phyloP scores from a whole-genome alignment of 2,113 vertebrate genomes.

The Sitta europaea region DNA sequence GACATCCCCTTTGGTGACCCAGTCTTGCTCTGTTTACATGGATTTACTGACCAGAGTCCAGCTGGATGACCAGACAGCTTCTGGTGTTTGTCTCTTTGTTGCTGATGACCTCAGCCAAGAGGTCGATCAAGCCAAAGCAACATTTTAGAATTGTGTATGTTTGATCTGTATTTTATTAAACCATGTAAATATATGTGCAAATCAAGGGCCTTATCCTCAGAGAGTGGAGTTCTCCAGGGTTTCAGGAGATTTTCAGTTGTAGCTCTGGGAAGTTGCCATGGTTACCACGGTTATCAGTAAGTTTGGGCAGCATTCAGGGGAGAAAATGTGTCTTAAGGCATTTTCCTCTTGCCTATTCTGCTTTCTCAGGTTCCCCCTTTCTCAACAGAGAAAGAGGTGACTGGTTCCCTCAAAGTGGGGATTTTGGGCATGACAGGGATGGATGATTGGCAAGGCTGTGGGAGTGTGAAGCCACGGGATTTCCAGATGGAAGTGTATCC shows the following conservation, averaged over 20 bases:
- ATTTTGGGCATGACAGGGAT: background rate
- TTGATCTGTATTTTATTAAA: background rate
- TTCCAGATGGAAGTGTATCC: constrained; percentile 59
- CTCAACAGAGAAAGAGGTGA: background rate
- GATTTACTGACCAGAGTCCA: background rate
- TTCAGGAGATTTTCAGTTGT: background rate
- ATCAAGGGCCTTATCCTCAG: background rate
- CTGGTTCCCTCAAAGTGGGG: background rate
- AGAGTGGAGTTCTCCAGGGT: background rate
- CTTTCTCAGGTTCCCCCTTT: background rate
- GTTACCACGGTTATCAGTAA: background rate
- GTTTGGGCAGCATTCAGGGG: background rate
- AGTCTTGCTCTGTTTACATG: background rate
- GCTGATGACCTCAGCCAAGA: background rate
- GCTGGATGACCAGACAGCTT: background rate
- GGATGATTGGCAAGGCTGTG: constrained; percentile 1
- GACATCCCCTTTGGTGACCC: background rate
- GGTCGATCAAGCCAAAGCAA: background rate
- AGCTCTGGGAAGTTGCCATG: background rate
- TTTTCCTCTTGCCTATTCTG: background rate
- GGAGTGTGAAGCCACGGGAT: constrained; percentile 1
- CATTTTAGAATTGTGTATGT: background rate
- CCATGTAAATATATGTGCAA: background rate
- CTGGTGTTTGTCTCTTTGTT: background rate
- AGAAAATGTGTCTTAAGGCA: background rate